A percentile compares a stretch with the other conserved stretches of the same genome.
These are phyloP conservation scores for Chiropotes sagulatus DNA, from an alignment of 2,797 vertebrate species.

Conservation along the genomic window DNA sequence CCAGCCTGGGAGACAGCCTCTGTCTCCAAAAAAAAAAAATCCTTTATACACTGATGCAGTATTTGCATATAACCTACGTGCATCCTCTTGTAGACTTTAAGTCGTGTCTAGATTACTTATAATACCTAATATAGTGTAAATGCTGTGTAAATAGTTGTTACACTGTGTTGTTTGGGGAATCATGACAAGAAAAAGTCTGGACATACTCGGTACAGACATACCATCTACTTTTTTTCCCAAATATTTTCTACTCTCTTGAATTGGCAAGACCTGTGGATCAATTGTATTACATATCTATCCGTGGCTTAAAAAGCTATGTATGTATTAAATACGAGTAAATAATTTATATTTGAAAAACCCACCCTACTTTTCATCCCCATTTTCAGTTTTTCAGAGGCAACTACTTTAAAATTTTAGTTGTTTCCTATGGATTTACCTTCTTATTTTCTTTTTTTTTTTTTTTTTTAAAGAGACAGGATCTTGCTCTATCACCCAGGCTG, in stretches of 20 bases:
- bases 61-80: background rate
- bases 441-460: background rate
- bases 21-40: background rate
- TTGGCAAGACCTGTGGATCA: background rate
- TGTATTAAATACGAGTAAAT: background rate
- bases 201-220: background rate
- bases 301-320: background rate
- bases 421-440: background rate
- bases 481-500: no score
- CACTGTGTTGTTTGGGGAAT: background rate
- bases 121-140: background rate
- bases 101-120: background rate
- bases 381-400: slow-evolving; percentile 12
- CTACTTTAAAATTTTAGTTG: slow-evolving; percentile 36
- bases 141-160: background rate
- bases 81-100: background rate
- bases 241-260: background rate
- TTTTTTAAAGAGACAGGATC: no score
- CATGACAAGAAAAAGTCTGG: background rate
- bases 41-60: background rate
- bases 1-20: background rate
- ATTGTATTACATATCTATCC: background rate
- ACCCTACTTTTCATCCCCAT: background rate
- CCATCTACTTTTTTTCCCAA: background rate
- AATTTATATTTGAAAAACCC: background rate